Conservation (phyloP, 2,888 invertebrate species). For the Onchidella celtica region DNA sequence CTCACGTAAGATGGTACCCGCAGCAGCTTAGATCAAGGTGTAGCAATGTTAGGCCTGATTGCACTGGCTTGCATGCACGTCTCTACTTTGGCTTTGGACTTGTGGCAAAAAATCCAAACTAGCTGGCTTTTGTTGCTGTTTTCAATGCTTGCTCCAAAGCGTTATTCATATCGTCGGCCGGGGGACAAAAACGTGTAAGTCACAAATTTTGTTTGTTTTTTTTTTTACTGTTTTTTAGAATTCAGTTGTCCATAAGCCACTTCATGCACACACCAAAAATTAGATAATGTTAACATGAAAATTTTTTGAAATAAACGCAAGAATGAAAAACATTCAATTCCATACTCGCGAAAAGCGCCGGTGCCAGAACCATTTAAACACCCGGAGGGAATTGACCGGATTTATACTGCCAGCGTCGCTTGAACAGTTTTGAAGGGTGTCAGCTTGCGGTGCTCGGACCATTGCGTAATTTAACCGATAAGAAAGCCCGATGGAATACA, state of each 20-base stretch:
- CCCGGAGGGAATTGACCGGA: background rate
- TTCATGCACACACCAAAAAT: background rate
- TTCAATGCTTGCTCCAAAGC: too few relatives aligned
- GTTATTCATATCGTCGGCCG: too few relatives aligned
- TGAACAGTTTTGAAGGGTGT: background rate
- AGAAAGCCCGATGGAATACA: background rate
- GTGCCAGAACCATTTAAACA: too few relatives aligned
- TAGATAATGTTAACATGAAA: background rate
- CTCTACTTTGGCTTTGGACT: too few relatives aligned
- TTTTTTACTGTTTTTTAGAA: background rate
- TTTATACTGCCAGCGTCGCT: background rate
- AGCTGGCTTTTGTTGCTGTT: too few relatives aligned
- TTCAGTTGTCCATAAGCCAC: background rate
- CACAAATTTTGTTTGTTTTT: too few relatives aligned
- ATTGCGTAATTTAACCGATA: background rate
- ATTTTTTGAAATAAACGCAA: background rate
- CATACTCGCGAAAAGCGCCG: background rate
- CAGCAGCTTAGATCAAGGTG: too few relatives aligned
- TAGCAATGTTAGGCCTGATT: too few relatives aligned
- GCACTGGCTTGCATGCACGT: too few relatives aligned
- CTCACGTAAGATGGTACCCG: too few relatives aligned
- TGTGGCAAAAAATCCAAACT: too few relatives aligned
- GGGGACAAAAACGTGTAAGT: too few relatives aligned
- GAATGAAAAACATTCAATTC: background rate
- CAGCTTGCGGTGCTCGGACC: background rate